Conservation (phyloP, 2,113 vertebrate genomes). For the Rhabdornis inornatus region DNA sequence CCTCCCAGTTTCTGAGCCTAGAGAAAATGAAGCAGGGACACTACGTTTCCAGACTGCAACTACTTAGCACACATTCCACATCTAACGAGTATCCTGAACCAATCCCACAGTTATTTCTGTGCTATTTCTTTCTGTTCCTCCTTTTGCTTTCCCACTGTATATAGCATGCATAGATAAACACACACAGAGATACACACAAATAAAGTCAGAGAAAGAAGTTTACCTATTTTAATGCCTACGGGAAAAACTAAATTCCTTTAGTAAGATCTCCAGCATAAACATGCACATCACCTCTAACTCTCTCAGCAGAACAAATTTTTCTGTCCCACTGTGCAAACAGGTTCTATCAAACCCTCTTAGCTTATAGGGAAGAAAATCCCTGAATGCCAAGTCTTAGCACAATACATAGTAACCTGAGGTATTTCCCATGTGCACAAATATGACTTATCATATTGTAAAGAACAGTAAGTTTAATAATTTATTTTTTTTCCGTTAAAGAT, state of each 20-base stretch:
- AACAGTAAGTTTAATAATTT: background rate
- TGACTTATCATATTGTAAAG: background rate
- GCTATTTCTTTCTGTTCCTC: background rate
- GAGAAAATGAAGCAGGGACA: background rate
- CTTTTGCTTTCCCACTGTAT: background rate
- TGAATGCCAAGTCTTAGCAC: background rate
- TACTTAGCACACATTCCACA: background rate
- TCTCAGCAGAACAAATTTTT: background rate
- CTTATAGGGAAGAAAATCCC: background rate
- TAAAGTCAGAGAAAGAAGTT: constrained; percentile 12
- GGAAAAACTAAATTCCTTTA: background rate
- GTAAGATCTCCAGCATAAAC: background rate
- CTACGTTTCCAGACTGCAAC: background rate
- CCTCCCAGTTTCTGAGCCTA: background rate
- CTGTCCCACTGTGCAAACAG: background rate
- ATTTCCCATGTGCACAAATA: background rate
- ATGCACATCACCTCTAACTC: background rate
- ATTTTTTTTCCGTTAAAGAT: background rate
- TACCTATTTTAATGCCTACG: background rate
- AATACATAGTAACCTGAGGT: background rate
- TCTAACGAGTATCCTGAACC: background rate
- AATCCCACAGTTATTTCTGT: background rate
- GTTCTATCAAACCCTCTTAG: background rate
- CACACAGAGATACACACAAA: background rate
- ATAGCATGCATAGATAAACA: background rate